Conservation (phyloP, 2,113 vertebrate species). For the Bagarius yarrelli region DNA sequence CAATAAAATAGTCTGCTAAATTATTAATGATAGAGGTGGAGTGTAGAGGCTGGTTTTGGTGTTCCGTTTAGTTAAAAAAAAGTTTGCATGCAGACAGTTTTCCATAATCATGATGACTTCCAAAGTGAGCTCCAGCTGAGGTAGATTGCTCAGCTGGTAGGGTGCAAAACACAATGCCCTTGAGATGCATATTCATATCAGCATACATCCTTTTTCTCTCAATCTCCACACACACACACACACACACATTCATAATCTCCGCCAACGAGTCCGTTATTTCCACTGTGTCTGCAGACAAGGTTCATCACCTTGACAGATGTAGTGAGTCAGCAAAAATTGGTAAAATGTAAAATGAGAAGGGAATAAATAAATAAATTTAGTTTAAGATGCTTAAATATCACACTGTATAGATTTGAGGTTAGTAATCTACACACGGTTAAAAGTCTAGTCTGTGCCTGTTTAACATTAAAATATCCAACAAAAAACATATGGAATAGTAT, state of each 20-base stretch:
- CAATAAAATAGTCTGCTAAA: not conserved
- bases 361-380: not conserved
- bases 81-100: not conserved
- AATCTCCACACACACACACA: conserved; percentile 20
- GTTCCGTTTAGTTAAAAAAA: not conserved
- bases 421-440: too few species aligned
- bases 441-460: too few species aligned
- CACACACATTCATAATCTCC: conserved; percentile 20
- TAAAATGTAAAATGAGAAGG: not conserved
- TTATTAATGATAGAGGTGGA: not conserved
- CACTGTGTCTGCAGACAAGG: not conserved
- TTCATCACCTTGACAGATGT: conserved; percentile 2
- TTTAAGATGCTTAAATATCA: conserved; percentile 12
- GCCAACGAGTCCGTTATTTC: conserved; percentile 26
- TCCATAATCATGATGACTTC: not conserved
- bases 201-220: conserved; percentile 22
- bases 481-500: not conserved
- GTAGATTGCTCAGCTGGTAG: not conserved
- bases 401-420: conserved; percentile 1
- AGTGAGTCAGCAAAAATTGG: conserved; percentile 24
- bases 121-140: not conserved
- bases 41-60: not conserved
- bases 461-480: not conserved
- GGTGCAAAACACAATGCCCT: not conserved
- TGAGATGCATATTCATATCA: conserved; percentile 3